phyloP scores from a whole-genome alignment of 2,888 invertebrate species.

The Capitulum mitella region DNA sequence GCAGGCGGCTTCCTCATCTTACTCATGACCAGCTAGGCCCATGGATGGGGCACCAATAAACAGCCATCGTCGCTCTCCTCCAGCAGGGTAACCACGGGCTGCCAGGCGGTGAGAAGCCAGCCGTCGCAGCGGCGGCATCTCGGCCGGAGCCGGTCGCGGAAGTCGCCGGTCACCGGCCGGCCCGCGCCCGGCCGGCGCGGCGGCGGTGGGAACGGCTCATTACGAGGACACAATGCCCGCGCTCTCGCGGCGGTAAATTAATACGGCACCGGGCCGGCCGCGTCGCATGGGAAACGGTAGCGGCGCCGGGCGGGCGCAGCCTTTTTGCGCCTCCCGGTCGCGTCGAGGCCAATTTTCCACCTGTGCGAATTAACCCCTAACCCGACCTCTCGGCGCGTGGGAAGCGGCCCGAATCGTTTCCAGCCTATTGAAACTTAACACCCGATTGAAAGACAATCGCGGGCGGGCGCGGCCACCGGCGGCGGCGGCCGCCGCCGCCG shows the following conservation, averaged over 20 bases:
- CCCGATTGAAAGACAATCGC: constrained; percentile 17
- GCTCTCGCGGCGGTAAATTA: neutral
- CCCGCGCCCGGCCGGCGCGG: too few species aligned
- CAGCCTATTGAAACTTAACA: constrained; percentile 9
- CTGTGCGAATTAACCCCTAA: neutral
- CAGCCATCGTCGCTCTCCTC: too few species aligned
- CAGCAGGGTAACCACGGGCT: too few species aligned
- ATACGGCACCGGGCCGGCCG: neutral
- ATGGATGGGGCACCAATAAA: too few species aligned
- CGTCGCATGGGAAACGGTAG: constrained; percentile 1
- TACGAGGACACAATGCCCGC: neutral
- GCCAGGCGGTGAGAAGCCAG: too few species aligned
- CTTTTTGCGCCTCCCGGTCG: neutral
- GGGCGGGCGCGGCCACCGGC: neutral
- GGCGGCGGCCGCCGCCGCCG: neutral
- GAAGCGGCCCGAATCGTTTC: neutral
- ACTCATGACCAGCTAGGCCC: too few species aligned
- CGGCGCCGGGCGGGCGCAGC: neutral
- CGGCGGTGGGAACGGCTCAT: neutral
- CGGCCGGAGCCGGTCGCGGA: too few species aligned
- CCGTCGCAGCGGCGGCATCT: too few species aligned
- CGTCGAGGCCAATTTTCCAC: constrained; percentile 13
- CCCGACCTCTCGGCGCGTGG: neutral
- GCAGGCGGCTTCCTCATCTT: too few species aligned
- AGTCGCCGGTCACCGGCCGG: too few species aligned